phyloP scores from a whole-genome alignment of 1,140 invertebrate genomes.

The Drosophila asahinai region DNA sequence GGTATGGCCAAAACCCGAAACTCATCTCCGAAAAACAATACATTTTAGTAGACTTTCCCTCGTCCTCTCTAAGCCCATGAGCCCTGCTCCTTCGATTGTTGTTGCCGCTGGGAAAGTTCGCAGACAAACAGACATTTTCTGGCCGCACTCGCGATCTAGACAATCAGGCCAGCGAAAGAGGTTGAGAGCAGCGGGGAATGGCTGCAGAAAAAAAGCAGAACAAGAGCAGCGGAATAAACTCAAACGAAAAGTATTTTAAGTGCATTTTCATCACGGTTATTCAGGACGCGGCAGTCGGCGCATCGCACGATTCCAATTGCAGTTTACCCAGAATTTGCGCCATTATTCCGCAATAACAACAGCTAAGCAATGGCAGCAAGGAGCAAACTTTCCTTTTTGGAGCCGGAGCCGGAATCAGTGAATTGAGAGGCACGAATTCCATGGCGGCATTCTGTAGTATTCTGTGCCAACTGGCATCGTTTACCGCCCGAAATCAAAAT shows the following conservation, averaged over 20 bases:
- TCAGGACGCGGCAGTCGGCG: conserved; percentile 62
- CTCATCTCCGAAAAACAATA: background rate
- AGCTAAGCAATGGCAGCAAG: conserved; percentile 38
- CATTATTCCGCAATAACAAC: conserved; percentile 73
- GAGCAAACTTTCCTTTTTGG: conserved; percentile 59
- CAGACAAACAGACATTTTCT: conserved; percentile 33
- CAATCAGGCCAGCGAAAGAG: conserved; percentile 27
- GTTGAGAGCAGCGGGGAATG: background rate
- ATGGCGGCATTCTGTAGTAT: conserved; percentile 12
- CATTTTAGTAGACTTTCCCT: no score
- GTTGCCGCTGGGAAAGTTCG: conserved; percentile 27
- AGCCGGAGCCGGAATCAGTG: conserved; percentile 13
- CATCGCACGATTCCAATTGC: conserved; percentile 70
- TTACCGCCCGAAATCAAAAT: conserved; percentile 75
- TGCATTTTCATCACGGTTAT: conserved; percentile 83
- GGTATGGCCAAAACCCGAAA: background rate
- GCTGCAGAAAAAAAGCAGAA: background rate
- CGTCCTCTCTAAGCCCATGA: conserved; percentile 1
- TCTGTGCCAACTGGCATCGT: conserved; percentile 72
- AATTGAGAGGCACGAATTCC: conserved; percentile 34
- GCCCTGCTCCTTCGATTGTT: conserved; percentile 10
- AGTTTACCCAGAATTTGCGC: conserved; percentile 61
- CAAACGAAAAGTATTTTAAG: conserved; percentile 82
- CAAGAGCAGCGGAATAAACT: conserved; percentile 55
- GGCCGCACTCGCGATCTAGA: conserved; percentile 56